phyloP scores from a whole-genome alignment of 2,888 invertebrate genomes.

The Eubasilissa splendida region DNA sequence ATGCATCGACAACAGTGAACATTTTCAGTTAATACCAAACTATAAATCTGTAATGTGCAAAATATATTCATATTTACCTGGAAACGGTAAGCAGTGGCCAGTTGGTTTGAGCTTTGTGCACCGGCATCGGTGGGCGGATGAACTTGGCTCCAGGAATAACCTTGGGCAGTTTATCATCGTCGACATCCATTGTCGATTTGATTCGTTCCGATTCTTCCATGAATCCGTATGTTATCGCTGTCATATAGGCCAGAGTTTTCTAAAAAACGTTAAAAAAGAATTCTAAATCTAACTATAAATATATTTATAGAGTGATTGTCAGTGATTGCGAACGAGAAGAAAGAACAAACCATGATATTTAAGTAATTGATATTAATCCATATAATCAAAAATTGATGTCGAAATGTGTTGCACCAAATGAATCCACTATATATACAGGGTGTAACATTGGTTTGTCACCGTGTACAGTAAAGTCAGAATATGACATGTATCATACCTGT shows the following conservation, averaged over 20 bases:
- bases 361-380: no score
- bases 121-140: constrained; percentile 91
- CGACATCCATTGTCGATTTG: constrained; percentile 77
- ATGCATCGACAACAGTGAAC: neutral
- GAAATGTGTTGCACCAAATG: no score
- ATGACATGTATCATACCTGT: constrained; percentile 63
- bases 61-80: constrained; percentile 64
- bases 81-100: constrained; percentile 97
- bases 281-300: no score
- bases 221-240: constrained; percentile 93
- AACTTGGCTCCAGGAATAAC: constrained; percentile 83
- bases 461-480: no score
- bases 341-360: no score
- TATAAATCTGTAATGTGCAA: no score
- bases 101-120: constrained; percentile 92
- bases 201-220: constrained; percentile 84
- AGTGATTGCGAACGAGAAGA: no score
- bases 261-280: constrained; percentile 64
- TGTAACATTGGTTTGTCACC: no score
- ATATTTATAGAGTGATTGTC: no score
- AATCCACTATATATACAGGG: no score
- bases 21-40: no score
- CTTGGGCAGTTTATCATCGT: constrained; percentile 78
- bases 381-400: no score
- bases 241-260: constrained; percentile 90